These are phyloP conservation scores for Zaprionus tsacasi DNA, from an alignment of 1,140 invertebrate species.

Conservation along the genomic window DNA sequence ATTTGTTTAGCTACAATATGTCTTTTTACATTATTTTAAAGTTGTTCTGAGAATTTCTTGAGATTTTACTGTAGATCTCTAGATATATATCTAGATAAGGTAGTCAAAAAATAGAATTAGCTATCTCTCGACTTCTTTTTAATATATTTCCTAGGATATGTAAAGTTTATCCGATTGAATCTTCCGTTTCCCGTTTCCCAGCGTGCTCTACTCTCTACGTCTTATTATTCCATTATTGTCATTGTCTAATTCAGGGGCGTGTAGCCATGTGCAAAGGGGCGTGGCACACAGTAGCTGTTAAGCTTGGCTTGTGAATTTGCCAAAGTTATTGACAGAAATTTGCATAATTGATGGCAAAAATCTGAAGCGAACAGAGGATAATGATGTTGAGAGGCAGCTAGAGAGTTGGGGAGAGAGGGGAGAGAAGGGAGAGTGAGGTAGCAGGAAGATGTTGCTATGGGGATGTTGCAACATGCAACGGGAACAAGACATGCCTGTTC, in stretches of 20 bases:
- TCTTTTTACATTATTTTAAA: not conserved
- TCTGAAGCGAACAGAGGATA: conserved; percentile 28
- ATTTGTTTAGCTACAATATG: not conserved
- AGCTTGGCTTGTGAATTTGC: conserved; percentile 72
- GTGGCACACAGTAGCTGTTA: conserved; percentile 73
- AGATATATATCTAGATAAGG: not conserved
- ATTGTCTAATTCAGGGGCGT: conserved; percentile 39
- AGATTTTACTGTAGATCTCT: not conserved
- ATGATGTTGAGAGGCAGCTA: conserved; percentile 10
- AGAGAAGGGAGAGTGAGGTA: conserved; percentile 1
- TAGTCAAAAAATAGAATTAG: not conserved
- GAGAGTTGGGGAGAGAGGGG: not conserved
- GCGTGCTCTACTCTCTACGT: conserved; percentile 12
- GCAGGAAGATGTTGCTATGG: conserved; percentile 3
- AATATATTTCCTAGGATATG: not conserved
- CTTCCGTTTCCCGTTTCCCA: not conserved
- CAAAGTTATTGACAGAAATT: conserved; percentile 82
- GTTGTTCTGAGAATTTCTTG: not conserved
- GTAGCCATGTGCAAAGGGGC: conserved; percentile 35
- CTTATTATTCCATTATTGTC: conserved; percentile 42
- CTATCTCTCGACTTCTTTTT: not conserved
- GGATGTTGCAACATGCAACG: conserved; percentile 49
- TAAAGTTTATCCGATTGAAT: not conserved
- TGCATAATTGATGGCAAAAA: conserved; percentile 82
- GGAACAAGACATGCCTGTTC: conserved; percentile 23